Percentiles rank a stretch among this genome's conserved stretches.
Evolutionary conservation across 2,113 vertebrate genomes (phyloP).

Genomic region (Psilopogon haemacephalus): DNA sequence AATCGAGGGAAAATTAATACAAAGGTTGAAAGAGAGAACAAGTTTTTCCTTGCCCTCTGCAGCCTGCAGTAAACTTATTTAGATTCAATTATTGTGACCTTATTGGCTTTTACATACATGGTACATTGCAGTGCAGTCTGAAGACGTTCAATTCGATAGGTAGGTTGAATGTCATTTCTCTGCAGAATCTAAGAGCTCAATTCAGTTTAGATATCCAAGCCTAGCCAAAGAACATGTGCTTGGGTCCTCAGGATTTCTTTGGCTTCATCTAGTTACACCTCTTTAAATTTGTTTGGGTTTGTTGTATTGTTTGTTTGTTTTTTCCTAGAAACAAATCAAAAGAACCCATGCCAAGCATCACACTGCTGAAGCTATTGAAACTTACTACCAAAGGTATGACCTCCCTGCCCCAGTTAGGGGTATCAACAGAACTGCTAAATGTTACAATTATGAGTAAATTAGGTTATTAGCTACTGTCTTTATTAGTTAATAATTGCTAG

Average conservation of each 20-base stretch:
- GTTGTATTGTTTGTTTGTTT: not conserved
- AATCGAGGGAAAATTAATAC: conserved; percentile 87
- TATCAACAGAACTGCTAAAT: conserved; percentile 64
- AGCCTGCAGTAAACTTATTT: conserved; percentile 88
- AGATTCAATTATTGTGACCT: conserved; percentile 90
- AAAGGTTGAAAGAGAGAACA: conserved; percentile 84
- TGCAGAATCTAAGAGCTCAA: not conserved
- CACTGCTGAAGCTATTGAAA: conserved; percentile 82
- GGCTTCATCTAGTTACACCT: conserved; percentile 40
- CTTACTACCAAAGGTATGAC: conserved; percentile 89
- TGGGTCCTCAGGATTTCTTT: conserved; percentile 17
- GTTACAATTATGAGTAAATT: conserved; percentile 51
- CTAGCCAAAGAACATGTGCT: not conserved
- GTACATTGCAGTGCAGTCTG: conserved; percentile 69
- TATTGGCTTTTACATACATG: conserved; percentile 80
- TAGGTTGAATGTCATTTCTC: conserved; percentile 64
- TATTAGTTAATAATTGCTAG: not conserved
- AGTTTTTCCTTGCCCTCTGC: conserved; percentile 82
- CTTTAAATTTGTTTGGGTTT: conserved; percentile 14
- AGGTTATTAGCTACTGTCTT: not conserved
- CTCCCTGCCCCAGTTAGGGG: conserved; percentile 43
- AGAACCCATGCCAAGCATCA: conserved; percentile 89
- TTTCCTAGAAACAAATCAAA: conserved; percentile 91
- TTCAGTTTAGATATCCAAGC: conserved; percentile 11
- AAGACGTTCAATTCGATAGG: conserved; percentile 62